A percentile compares a stretch with the other conserved stretches of the same genome.
Evolutionary conservation across 2,797 vertebrate species (phyloP).

Genomic region (Catharus ustulatus): DNA sequence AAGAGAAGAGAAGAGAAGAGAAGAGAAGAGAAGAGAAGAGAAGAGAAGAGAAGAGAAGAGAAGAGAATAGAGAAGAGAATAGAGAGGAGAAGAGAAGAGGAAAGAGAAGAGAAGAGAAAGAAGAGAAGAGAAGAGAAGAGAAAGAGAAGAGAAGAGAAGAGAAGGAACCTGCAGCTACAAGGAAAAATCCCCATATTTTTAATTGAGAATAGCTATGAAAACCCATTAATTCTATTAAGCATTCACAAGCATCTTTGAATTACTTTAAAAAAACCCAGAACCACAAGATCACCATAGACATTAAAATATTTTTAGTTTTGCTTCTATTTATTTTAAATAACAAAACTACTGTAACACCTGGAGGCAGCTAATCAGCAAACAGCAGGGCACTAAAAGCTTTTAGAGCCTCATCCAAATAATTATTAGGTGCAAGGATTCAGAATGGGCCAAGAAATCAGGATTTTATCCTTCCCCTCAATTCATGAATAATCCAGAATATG

Average conservation of each 20-base stretch:
- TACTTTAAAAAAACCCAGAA: neutral
- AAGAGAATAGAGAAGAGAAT: too few species aligned
- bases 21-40: too few species aligned
- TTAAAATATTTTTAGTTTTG: rapidly evolving
- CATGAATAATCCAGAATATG: neutral
- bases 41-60: too few species aligned
- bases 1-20: too few species aligned
- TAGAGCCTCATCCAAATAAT: neutral
- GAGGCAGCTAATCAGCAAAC: neutral
- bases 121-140: too few species aligned
- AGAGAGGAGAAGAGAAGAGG: too few species aligned
- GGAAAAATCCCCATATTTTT: neutral
- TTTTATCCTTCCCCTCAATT: neutral
- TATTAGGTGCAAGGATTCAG: neutral
- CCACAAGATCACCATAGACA: neutral
- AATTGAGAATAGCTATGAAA: neutral
- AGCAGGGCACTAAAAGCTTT: neutral
- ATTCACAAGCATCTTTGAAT: neutral
- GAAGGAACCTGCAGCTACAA: neutral
- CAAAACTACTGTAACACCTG: neutral
- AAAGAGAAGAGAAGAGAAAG: too few species aligned
- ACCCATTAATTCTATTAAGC: constrained; percentile 2
- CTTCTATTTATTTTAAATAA: neutral
- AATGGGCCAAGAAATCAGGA: neutral
- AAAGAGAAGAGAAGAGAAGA: too few species aligned